Conservation (phyloP, 2,797 vertebrate species). For the Cryptoprocta ferox region DNA sequence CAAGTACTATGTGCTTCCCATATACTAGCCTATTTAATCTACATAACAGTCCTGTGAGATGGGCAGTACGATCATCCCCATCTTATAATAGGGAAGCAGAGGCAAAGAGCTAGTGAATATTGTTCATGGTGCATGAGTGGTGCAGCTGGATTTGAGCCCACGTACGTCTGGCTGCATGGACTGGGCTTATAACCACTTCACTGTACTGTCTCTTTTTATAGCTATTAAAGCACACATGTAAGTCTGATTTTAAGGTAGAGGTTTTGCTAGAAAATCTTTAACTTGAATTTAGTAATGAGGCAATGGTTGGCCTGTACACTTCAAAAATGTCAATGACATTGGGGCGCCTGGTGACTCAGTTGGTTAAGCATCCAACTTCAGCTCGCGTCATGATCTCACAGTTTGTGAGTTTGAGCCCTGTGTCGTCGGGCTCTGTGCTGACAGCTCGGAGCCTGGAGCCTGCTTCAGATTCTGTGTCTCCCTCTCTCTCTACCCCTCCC, state of each 20-base stretch:
- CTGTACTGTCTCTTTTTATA: not conserved
- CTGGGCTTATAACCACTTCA: not conserved
- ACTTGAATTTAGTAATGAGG: not conserved
- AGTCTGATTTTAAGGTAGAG: not conserved
- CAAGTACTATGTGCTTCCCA: not conserved
- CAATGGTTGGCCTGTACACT: not conserved
- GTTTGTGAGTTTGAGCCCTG: too few relatives aligned
- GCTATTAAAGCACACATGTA: not conserved
- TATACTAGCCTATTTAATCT: not conserved
- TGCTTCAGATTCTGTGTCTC: too few relatives aligned
- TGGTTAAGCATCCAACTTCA: too few relatives aligned
- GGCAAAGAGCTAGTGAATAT: not conserved
- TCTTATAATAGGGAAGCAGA: not conserved
- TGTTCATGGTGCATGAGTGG: not conserved
- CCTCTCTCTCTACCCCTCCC: too few relatives aligned
- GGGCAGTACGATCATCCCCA: not conserved
- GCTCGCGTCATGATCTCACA: too few relatives aligned
- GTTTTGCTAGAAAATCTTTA: not conserved
- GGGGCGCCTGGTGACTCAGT: too few relatives aligned
- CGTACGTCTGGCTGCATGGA: rapidly evolving
- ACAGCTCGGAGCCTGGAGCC: too few relatives aligned
- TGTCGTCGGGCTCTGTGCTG: too few relatives aligned
- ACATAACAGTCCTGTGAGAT: not conserved
- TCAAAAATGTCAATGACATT: not conserved
- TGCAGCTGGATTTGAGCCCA: not conserved